phyloP scores from a whole-genome alignment of 1,140 invertebrate species.

The Drosophila suzukii region DNA sequence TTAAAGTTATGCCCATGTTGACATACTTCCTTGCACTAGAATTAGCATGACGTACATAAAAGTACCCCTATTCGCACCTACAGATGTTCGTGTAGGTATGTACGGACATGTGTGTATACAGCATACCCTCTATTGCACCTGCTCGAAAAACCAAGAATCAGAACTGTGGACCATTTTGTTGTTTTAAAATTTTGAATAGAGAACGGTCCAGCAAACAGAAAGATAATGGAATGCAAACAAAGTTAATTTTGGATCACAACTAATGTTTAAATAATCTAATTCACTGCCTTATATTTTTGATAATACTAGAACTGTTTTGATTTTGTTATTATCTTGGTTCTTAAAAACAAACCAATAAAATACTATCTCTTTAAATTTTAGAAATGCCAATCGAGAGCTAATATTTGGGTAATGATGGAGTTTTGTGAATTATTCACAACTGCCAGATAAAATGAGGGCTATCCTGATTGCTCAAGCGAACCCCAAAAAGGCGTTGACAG shows the following conservation, averaged over 20 bases:
- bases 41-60: conserved; percentile 8
- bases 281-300: too few species aligned
- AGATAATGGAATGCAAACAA: not conserved
- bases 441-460: conserved; percentile 36
- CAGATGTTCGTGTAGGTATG: conserved; percentile 37
- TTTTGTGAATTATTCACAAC: conserved; percentile 7
- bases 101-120: conserved; percentile 29
- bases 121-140: conserved; percentile 39
- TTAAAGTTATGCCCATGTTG: conserved; percentile 29
- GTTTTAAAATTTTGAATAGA: not conserved
- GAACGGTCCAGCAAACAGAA: not conserved
- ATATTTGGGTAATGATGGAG: conserved; percentile 4
- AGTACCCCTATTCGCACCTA: conserved; percentile 12
- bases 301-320: too few species aligned
- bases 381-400: conserved; percentile 13
- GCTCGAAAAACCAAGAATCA: conserved; percentile 6
- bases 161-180: not conserved
- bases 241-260: not conserved
- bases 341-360: not conserved
- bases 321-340: not conserved
- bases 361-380: conserved; percentile 4
- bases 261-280: too few species aligned
- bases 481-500: conserved; percentile 4
- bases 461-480: conserved; percentile 24
- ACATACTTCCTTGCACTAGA: conserved; percentile 15